These are phyloP conservation scores for Sinopyrophorus schimmeli DNA, from an alignment of 2,888 invertebrate species.

Conservation along the genomic window DNA sequence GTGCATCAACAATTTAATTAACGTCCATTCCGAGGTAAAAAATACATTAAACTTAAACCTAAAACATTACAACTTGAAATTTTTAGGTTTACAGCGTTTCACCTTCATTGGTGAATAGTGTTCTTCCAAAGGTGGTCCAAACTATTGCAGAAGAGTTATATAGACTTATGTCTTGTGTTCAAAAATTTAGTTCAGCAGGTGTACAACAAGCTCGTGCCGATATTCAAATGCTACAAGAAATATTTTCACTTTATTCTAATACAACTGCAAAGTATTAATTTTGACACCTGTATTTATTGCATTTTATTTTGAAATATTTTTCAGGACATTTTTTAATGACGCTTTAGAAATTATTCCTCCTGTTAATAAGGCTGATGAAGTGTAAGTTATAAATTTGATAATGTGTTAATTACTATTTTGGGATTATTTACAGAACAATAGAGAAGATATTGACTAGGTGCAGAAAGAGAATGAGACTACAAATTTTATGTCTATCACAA, in stretches of 20 bases:
- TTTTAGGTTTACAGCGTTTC: constrained; percentile 77
- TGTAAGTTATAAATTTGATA: constrained; percentile 36
- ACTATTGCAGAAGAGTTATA: constrained; percentile 92
- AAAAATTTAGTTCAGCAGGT: constrained; percentile 68
- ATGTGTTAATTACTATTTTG: constrained; percentile 42
- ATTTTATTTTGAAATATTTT: constrained; percentile 40
- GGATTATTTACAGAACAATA: constrained; percentile 57
- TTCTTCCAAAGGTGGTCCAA: constrained; percentile 79
- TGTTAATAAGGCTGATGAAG: constrained; percentile 59
- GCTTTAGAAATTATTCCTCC: constrained; percentile 78
- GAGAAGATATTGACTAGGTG: constrained; percentile 66
- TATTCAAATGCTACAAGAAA: constrained; percentile 68
- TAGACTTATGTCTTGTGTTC: constrained; percentile 80
- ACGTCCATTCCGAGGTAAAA: constrained; percentile 74
- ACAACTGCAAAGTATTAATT: constrained; percentile 63
- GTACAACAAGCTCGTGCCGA: constrained; percentile 81
- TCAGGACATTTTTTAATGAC: constrained; percentile 76
- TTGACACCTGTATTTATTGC: neutral
- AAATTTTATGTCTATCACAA: constrained; percentile 63
- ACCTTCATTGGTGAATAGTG: constrained; percentile 73
- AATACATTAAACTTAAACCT: neutral
- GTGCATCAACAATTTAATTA: constrained; percentile 79
- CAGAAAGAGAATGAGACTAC: constrained; percentile 69
- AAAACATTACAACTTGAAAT: too few relatives aligned
- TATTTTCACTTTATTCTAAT: constrained; percentile 67